phyloP scores from a whole-genome alignment of 2,888 invertebrate species.

The Zygothrica quintamaculata region DNA sequence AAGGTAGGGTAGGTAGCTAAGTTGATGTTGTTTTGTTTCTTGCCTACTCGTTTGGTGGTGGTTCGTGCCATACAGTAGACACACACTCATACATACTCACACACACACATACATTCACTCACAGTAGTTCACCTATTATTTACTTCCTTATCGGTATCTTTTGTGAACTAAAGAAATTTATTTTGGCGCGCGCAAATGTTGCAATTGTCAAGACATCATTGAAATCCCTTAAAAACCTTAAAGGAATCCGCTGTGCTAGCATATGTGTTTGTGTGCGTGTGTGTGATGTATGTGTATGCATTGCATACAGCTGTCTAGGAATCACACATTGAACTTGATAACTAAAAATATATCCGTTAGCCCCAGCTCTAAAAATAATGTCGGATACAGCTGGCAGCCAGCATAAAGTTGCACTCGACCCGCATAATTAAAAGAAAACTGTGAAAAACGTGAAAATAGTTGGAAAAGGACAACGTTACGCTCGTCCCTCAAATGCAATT shows the following conservation, averaged over 20 bases:
- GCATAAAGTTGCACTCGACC: conserved; percentile 69
- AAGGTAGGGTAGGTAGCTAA: neutral
- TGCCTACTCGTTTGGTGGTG: conserved; percentile 57
- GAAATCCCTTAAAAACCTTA: conserved; percentile 66
- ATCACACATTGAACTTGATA: conserved; percentile 32
- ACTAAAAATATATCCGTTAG: conserved; percentile 47
- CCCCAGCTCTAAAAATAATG: conserved; percentile 25
- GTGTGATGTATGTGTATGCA: conserved; percentile 13
- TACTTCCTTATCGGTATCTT: conserved; percentile 37
- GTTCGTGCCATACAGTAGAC: conserved; percentile 59
- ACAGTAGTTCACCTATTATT: too few relatives aligned
- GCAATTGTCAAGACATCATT: conserved; percentile 69
- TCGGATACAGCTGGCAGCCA: conserved; percentile 65
- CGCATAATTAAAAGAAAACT: conserved; percentile 67
- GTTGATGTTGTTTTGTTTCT: conserved; percentile 12
- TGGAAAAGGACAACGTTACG: conserved; percentile 38
- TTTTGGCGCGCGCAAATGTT: conserved; percentile 78
- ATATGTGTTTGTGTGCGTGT: conserved; percentile 12
- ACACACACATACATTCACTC: conserved; percentile 10
- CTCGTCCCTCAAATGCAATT: conserved; percentile 49
- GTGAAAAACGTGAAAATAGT: conserved; percentile 36
- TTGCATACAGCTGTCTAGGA: conserved; percentile 41
- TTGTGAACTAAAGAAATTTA: conserved; percentile 51
- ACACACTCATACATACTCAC: conserved; percentile 2
- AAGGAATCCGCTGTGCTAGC: conserved; percentile 8